Evolutionary conservation across 1,140 invertebrate species (phyloP), one percentile per base, ranked within the genome.

Genomic region (Drosophila pandora): DNA sequence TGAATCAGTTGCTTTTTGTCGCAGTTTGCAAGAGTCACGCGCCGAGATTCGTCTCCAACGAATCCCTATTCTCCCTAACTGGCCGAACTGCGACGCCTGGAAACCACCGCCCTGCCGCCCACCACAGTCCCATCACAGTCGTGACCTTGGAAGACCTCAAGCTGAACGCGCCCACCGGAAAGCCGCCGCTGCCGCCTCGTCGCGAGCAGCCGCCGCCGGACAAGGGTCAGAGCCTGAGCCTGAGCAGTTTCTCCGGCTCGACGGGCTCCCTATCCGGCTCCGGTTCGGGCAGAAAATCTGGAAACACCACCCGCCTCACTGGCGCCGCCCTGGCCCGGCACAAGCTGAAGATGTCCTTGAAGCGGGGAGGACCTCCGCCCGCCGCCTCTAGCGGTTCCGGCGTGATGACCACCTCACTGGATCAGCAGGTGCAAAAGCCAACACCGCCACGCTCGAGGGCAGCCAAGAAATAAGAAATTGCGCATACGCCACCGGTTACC

Each of bases 261-360:
- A 32, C 47, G 17, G 63, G 63, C 23, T 50, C 23, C 47, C 28
- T 67, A 63, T 84, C 56, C 70, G 62, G 63, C 21, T 55, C 71
- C 65, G 55, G 39, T 64, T 71, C 52, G 71, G 58, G 13, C 39
- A 59, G 65, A 49, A 55, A 67, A 28, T 49, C 61, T 37, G 73
- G 82, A n/a, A 75, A 64, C 57, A 22, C 43, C 43, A 10, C 9
- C 17, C 84, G 89, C 59, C 47, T 89, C 7, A 83, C 84, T n/a
- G 74, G 76, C 34, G 89, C 69, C 2, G 81, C 85, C 22, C 32
- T 84, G 22, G 75, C 65, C 58, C 76, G 90, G 3, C 90, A 90
- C 13, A 72, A 79, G 53, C 58, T 90, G 49, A 91, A 90, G 69
- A 90, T 91, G 90, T 90, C 90, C 17, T 70, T 91, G 3, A 90